Evolutionary conservation across 2,888 invertebrate species (phyloP).

Genomic region (Fragum sueziense): DNA sequence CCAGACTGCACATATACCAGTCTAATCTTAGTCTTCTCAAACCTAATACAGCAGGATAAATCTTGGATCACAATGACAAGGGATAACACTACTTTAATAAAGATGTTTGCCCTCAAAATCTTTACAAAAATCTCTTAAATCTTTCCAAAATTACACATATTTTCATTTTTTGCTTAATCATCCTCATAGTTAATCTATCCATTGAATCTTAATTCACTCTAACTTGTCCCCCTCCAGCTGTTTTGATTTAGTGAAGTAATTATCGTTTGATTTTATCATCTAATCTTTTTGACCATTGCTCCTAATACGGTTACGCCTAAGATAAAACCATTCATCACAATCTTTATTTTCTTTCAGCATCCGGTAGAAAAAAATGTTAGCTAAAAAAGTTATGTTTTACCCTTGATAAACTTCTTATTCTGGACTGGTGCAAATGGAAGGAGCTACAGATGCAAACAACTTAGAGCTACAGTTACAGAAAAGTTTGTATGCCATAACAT

Average conservation of each 20-base stretch:
- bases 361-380: neutral
- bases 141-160: neutral
- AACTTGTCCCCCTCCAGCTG: conserved; percentile 8
- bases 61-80: too few relatives aligned
- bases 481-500: too few relatives aligned
- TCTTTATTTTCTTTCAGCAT: conserved; percentile 2
- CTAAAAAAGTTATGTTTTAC: neutral
- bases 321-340: neutral
- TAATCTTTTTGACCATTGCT: conserved; percentile 22
- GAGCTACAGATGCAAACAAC: neutral
- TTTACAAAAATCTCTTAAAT: neutral
- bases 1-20: too few relatives aligned
- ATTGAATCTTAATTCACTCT: neutral
- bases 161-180: conserved; percentile 19
- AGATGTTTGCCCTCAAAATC: too few relatives aligned
- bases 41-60: too few relatives aligned
- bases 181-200: neutral
- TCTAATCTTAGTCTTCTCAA: too few relatives aligned
- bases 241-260: conserved; percentile 3
- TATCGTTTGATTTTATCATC: neutral
- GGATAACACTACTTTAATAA: too few relatives aligned
- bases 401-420: neutral
- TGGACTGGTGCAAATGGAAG: neutral
- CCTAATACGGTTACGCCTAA: neutral
- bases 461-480: too few relatives aligned